Conservation (phyloP, 2,888 invertebrate genomes). For the Philopedon plagiatum region DNA sequence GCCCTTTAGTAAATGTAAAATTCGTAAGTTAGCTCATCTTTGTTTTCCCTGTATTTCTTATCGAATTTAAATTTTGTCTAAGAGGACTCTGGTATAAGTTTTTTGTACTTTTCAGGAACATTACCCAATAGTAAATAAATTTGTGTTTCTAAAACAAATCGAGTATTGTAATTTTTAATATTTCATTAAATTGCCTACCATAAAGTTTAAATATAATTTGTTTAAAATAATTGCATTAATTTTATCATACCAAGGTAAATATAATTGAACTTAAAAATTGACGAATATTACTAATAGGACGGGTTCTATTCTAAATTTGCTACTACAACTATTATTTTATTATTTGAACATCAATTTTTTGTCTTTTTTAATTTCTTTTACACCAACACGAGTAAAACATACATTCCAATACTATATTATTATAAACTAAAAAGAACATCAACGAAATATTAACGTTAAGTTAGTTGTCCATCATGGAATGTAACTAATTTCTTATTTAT, state of each 20-base stretch:
- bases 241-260: not conserved
- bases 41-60: no score
- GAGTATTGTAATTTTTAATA: slow-evolving; percentile 18
- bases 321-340: not conserved
- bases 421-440: no score
- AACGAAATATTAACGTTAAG: no score
- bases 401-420: slow-evolving; percentile 6
- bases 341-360: slow-evolving; percentile 10
- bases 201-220: not conserved
- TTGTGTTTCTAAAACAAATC: no score
- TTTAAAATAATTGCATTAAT: not conserved
- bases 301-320: slow-evolving; percentile 32
- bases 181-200: not conserved
- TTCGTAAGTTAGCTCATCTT: no score
- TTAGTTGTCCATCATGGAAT: no score
- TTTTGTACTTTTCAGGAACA: no score
- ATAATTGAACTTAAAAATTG: slow-evolving; percentile 44
- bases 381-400: slow-evolving; percentile 15
- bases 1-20: no score
- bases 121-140: no score
- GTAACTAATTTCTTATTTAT: no score
- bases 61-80: no score
- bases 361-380: slow-evolving; percentile 6
- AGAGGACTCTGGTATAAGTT: no score
- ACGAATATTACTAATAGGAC: slow-evolving; percentile 39